Base-by-base conservation (phyloP, 2,797 vertebrate species). In the Toxotes lorentzi region DNA sequence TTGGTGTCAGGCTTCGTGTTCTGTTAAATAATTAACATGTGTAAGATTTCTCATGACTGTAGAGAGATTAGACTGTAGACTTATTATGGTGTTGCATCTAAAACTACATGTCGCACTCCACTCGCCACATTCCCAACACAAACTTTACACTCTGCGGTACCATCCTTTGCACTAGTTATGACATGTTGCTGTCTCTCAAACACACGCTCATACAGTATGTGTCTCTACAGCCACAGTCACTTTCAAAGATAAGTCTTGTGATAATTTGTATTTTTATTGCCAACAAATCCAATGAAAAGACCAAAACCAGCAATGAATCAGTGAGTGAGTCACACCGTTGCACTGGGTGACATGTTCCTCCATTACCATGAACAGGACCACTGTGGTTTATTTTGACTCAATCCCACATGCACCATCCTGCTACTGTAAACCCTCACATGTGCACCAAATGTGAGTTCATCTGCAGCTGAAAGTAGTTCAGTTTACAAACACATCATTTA, bases 21-120 rank as follows among this genome's bases (percentile, higher is more conserved):
- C 27, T 30, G 38, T 50, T 34, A 62, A 80, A 60, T 84, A 61
- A 82, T 73, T 3, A 47, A 60, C 63, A 51, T 38, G 41, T 72
- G 45, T 34, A 9, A 61, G 11, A 40, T 64, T 79, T 80, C 62
- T 69, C 32, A 30, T 82, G 65, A 51, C 56, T 51, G 13, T 32
- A 54, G 21, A 51, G 47, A 74, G 68, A 67, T 14, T 30, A 30
- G 27, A 30, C 27, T 30, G 27, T 30, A n/a, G n/a, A n/a, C n/a
- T n/a, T 27, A 27, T 27, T 27, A 27, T 48, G 30, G 24, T 77
- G 21, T 35, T 78, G 45, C 69, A 72, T 50, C 59, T 17, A 10
- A 30, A 70, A 68, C 19, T n/a, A 35, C 27, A 51, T 43, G 27
- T 41, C 30, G 12, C 2, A 3, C 47, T 45, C 53, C 45, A 45